Percentiles rank a stretch among this genome's conserved stretches.
Conservation (phyloP, 2,113 vertebrate genomes). For the Corythaixoides concolor region DNA sequence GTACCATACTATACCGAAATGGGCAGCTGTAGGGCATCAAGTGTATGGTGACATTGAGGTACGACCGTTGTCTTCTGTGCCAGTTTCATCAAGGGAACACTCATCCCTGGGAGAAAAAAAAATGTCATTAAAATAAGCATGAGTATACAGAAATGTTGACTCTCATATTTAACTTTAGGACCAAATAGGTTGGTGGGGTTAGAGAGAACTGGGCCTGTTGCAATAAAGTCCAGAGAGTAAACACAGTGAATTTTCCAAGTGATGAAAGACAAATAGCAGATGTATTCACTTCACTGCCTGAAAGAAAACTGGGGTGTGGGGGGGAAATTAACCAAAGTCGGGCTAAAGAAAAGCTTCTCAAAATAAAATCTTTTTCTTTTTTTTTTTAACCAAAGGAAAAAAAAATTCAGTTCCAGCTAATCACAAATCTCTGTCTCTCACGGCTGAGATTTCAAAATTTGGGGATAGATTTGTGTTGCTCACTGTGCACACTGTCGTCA, state of each 20-base stretch:
- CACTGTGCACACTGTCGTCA: fast-evolving
- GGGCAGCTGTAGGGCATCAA: background rate
- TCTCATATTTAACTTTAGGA: background rate
- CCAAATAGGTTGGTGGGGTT: background rate
- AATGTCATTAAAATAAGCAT: background rate
- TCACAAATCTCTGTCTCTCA: background rate
- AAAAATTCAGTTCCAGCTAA: background rate
- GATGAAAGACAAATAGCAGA: background rate
- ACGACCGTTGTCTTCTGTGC: background rate
- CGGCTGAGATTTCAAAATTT: background rate
- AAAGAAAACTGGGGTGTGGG: background rate
- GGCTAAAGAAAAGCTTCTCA: background rate
- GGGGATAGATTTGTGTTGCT: background rate
- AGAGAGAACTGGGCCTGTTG: background rate
- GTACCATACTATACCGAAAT: background rate
- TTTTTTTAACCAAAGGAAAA: too few species aligned
- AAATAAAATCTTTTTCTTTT: background rate
- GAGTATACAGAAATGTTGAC: background rate
- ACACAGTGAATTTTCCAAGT: background rate
- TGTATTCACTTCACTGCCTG: background rate
- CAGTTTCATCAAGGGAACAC: background rate
- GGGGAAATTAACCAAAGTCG: background rate
- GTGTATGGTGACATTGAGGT: background rate
- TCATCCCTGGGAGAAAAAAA: background rate
- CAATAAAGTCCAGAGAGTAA: background rate